Evolutionary conservation across 2,888 invertebrate species (phyloP), one percentile per base, ranked within the genome.

Genomic region (Ametastegia equiseti): DNA sequence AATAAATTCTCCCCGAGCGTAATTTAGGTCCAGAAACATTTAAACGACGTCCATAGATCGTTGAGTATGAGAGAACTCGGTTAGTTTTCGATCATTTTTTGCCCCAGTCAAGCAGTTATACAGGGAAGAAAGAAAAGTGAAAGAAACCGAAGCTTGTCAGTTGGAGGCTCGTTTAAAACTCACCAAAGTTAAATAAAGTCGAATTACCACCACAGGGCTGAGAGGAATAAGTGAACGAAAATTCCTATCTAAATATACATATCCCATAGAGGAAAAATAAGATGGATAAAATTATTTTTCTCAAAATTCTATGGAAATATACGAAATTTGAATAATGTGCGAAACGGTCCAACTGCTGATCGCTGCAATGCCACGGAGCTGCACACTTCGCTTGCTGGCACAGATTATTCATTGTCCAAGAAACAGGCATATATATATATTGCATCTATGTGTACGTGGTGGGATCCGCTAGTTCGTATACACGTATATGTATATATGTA

Each of bases 141-240:
- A 39, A 67, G 36, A 67, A 67, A n/a, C 19, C 36, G 39, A 13
- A 19, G 67, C 67, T 67, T 67, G 67, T 67, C 39, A 67, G n/a
- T n/a, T n/a, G n/a, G 39, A 36, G 67, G 39, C 39, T 67, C n/a
- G 67, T 39, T 67, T 67, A 39, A 67, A 19, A 67, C 39, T 39
- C 19, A 39, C 65, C 9, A 23, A 67, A 67, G 30, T 60, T 11
- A 30, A 60, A 15, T 60, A 36, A 63, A 7, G 67, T 2, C 19
- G 19, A 39, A 67, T 36, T 39, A n/a, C n/a, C 39, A 39, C 39
- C 39, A 36, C 27, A 15, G 0, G 15, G 30, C 60, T 30, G 30
- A 27, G 27, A 30, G 30, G 15, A 30, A 60, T 30, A 5, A 60
- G 30, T 42, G 9, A 5, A 60, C 30, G 11, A 5, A 30, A 30